phyloP scores from a whole-genome alignment of 1,140 invertebrate species.

The Trachymyrmex cornetzi region DNA sequence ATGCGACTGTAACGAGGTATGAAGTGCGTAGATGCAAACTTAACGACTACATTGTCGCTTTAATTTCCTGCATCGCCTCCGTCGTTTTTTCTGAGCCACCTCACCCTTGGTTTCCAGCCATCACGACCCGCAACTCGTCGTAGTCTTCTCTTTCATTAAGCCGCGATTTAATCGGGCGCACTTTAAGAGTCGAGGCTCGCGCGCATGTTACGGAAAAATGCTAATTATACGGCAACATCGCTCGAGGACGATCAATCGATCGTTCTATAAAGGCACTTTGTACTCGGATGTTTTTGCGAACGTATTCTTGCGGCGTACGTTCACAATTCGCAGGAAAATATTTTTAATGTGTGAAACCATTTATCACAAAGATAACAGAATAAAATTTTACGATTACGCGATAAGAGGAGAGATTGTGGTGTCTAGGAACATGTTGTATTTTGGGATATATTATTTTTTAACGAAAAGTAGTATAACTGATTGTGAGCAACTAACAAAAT shows the following conservation, averaged over 20 bases:
- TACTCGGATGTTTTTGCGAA: constrained; percentile 1
- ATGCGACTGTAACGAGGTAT: neutral
- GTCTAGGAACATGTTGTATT: no score
- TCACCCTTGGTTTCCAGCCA: constrained; percentile 29
- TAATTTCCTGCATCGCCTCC: constrained; percentile 29
- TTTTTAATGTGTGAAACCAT: neutral
- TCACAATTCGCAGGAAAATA: neutral
- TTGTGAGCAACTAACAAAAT: no score
- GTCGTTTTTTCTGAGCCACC: neutral
- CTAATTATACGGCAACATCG: constrained; percentile 55
- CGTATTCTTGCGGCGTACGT: neutral
- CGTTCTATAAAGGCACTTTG: constrained; percentile 34
- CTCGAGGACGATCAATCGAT: constrained; percentile 51
- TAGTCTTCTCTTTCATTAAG: constrained; percentile 57
- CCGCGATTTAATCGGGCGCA: constrained; percentile 59
- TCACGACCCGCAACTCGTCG: neutral
- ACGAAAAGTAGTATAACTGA: no score
- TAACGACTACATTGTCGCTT: constrained; percentile 11
- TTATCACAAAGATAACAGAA: neutral
- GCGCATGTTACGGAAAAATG: constrained; percentile 45
- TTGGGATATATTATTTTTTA: no score
- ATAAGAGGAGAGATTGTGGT: neutral
- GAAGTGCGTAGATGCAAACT: constrained; percentile 29
- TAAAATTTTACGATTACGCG: neutral
- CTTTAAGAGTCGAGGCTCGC: constrained; percentile 34